Evolutionary conservation across 1,140 invertebrate genomes (phyloP).

Genomic region (Drosophila guanche): DNA sequence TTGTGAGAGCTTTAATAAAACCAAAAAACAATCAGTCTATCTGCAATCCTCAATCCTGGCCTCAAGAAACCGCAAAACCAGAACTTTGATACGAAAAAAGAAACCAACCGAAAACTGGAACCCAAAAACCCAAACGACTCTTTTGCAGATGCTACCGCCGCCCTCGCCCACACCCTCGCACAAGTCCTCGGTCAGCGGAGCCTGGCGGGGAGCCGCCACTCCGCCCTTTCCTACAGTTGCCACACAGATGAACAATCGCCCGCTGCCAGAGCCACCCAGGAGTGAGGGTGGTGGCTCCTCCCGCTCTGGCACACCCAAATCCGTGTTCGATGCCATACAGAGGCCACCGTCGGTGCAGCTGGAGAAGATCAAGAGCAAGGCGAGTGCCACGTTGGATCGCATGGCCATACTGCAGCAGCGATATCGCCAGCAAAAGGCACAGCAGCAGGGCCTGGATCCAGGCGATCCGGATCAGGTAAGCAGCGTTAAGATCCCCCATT

Average conservation of each 20-base stretch:
- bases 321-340: constrained; percentile 80
- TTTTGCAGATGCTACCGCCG: constrained; percentile 73
- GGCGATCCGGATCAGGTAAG: constrained; percentile 80
- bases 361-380: constrained; percentile 83
- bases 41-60: constrained; percentile 37
- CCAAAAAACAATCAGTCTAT: constrained; percentile 18
- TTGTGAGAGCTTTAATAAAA: constrained; percentile 76
- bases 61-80: constrained; percentile 21
- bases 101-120: constrained; percentile 22
- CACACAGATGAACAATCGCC: constrained; percentile 65
- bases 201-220: constrained; percentile 60
- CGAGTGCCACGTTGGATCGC: constrained; percentile 77
- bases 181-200: constrained; percentile 42
- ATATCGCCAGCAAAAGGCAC: constrained; percentile 86
- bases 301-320: constrained; percentile 76
- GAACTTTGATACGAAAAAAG: not conserved
- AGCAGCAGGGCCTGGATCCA: constrained; percentile 60
- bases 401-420: constrained; percentile 86
- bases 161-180: constrained; percentile 76
- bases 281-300: constrained; percentile 72
- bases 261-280: constrained; percentile 78
- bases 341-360: constrained; percentile 79
- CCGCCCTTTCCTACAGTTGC: constrained; percentile 10
- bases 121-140: constrained; percentile 45
- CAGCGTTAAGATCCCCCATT: constrained; percentile 2